Conservation (phyloP, 2,797 vertebrate species). For the Pseudocheirus occidentalis region DNA sequence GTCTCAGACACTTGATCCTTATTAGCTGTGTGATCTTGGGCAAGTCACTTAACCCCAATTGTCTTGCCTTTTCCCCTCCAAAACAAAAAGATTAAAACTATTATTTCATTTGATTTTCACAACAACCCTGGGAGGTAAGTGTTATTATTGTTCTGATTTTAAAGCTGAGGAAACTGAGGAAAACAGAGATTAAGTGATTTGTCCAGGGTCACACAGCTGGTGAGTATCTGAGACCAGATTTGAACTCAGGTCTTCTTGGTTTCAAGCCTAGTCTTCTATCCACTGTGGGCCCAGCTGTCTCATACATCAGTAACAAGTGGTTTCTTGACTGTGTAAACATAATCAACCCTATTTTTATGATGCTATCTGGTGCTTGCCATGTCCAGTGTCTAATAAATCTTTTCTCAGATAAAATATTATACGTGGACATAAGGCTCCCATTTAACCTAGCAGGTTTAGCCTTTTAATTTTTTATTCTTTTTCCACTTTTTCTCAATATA, state of each 20-base stretch:
- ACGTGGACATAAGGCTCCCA: background rate
- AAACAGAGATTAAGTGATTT: background rate
- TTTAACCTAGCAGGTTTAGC: background rate
- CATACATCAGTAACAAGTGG: background rate
- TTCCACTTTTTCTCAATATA: background rate
- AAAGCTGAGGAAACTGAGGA: background rate
- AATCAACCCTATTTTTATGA: background rate
- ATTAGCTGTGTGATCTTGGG: too few relatives aligned
- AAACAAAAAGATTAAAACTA: background rate
- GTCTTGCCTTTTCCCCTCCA: too few relatives aligned
- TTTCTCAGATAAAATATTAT: background rate
- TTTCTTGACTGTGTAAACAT: background rate
- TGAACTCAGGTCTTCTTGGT: background rate
- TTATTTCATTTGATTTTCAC: background rate
- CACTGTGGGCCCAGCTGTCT: background rate
- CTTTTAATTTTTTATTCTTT: background rate
- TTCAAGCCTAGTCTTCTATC: background rate
- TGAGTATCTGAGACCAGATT: background rate
- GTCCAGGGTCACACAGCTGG: background rate
- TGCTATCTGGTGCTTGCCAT: background rate
- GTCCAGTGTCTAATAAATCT: background rate
- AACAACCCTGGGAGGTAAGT: background rate
- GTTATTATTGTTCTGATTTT: background rate
- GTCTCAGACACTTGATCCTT: too few relatives aligned
- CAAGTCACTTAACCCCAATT: too few relatives aligned